A percentile compares a stretch with the other conserved stretches of the same genome.
These are phyloP conservation scores for Caenorhabditis sp. DNA, from an alignment of 2,888 invertebrate species.

Conservation along the genomic window DNA sequence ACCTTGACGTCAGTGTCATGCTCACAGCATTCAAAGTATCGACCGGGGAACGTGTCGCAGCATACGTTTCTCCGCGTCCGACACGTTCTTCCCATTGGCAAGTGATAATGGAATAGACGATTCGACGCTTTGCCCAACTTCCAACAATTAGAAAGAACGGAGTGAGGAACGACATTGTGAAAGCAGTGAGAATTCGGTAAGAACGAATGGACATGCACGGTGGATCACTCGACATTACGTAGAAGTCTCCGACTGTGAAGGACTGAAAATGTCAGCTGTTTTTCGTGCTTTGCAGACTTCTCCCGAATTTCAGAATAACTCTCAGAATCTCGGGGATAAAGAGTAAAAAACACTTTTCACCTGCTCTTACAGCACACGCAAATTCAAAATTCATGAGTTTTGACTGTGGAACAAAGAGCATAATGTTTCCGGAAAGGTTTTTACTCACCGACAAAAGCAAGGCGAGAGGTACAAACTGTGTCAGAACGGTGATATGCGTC, in stretches of 20 bases:
- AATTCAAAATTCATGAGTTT: too few species aligned
- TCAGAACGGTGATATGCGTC: slow-evolving; percentile 21
- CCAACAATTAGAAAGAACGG: slow-evolving; percentile 42
- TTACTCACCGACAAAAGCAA: slow-evolving; percentile 28
- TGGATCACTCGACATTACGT: slow-evolving; percentile 1
- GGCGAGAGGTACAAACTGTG: slow-evolving; percentile 33
- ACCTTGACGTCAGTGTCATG: slow-evolving; percentile 7
- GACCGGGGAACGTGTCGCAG: neutral
- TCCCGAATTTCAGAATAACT: too few species aligned
- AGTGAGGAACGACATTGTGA: slow-evolving; percentile 8
- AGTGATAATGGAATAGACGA: neutral
- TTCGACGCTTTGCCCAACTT: slow-evolving; percentile 28
- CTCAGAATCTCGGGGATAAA: too few species aligned
- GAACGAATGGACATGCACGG: neutral
- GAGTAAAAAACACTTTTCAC: neutral
- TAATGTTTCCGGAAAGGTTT: too few species aligned
- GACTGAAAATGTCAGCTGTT: slow-evolving; percentile 9
- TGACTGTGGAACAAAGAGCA: too few species aligned
- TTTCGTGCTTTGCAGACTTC: too few species aligned
- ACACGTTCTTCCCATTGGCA: slow-evolving; percentile 16
- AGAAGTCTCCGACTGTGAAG: slow-evolving; percentile 8
- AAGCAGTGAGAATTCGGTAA: slow-evolving; percentile 13
- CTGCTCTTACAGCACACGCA: too few species aligned
- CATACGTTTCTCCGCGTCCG: slow-evolving; percentile 19
- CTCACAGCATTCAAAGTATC: slow-evolving; percentile 20